Evolutionary conservation across 2,797 vertebrate genomes (phyloP).

Genomic region (Spea hammondii): DNA sequence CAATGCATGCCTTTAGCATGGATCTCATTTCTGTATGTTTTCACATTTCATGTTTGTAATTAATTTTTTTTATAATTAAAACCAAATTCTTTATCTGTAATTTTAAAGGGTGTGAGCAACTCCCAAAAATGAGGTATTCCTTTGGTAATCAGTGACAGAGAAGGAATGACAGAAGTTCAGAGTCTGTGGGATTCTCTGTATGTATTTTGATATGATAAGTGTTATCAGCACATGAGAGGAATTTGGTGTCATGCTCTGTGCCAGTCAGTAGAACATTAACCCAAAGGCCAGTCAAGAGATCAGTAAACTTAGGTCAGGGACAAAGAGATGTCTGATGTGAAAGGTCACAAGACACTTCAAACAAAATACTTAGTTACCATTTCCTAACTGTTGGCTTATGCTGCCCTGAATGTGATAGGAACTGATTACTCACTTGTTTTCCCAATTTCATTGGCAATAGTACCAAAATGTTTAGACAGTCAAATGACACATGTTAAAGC

Average conservation of each 20-base stretch:
- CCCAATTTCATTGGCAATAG: too few species aligned
- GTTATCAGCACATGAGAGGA: slow-evolving; percentile 36
- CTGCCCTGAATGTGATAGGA: too few species aligned
- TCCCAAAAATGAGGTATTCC: not conserved
- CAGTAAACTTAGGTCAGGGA: slow-evolving; percentile 29
- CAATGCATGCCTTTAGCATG: too few species aligned
- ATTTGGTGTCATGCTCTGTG: slow-evolving; percentile 31
- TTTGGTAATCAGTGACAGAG: slow-evolving; percentile 40
- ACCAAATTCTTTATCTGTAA: too few species aligned
- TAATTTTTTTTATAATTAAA: too few species aligned
- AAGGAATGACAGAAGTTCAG: slow-evolving; percentile 25
- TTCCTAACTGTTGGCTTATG: not conserved
- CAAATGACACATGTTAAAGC: too few species aligned
- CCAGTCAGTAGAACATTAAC: slow-evolving; percentile 43
- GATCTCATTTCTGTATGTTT: too few species aligned
- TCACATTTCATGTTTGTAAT: too few species aligned
- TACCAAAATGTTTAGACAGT: too few species aligned
- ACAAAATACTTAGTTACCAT: not conserved
- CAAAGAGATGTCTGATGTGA: slow-evolving; percentile 12
- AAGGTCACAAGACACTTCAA: slow-evolving; percentile 4
- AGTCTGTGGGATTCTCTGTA: slow-evolving; percentile 30
- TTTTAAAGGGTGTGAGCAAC: too few species aligned
- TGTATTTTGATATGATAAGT: slow-evolving; percentile 45
- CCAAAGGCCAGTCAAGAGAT: slow-evolving; percentile 17
- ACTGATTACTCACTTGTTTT: too few species aligned